Evolutionary conservation across 2,113 vertebrate species (phyloP).

Genomic region (Laticauda colubrina): DNA sequence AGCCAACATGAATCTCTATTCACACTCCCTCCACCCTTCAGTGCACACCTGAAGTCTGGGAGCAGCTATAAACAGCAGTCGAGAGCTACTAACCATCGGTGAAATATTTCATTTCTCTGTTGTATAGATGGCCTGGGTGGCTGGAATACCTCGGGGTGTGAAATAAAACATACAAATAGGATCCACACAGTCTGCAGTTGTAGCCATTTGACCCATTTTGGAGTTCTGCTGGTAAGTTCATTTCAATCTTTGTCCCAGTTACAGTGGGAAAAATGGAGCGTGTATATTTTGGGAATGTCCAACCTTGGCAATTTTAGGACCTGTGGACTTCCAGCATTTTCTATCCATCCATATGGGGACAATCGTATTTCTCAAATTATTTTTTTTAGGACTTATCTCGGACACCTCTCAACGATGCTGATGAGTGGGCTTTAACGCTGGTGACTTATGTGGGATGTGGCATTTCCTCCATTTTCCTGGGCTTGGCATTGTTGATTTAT

Average conservation of each 20-base stretch:
- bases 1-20: constrained; percentile 11
- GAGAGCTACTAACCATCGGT: constrained; percentile 62
- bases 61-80: constrained; percentile 63
- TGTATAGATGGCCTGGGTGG: constrained; percentile 81
- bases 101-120: constrained; percentile 64
- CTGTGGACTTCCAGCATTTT: not conserved
- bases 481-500: constrained; percentile 79
- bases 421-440: constrained; percentile 73
- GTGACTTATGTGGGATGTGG: constrained; percentile 82
- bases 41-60: constrained; percentile 32
- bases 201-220: constrained; percentile 91
- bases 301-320: not conserved
- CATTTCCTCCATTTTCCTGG: constrained; percentile 82
- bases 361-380: not conserved
- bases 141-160: constrained; percentile 82
- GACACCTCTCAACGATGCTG: constrained; percentile 44
- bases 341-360: not conserved
- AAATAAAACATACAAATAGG: constrained; percentile 64
- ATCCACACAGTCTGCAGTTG: constrained; percentile 85
- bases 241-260: not conserved
- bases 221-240: constrained; percentile 84
- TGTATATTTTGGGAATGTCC: not conserved
- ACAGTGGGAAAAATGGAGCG: not conserved
- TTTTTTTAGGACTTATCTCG: constrained; percentile 75
- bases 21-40: constrained; percentile 29